Evolutionary conservation across 2,888 invertebrate genomes (phyloP), one percentile per base, ranked within the genome.

Genomic region (Augiades crinisus): DNA sequence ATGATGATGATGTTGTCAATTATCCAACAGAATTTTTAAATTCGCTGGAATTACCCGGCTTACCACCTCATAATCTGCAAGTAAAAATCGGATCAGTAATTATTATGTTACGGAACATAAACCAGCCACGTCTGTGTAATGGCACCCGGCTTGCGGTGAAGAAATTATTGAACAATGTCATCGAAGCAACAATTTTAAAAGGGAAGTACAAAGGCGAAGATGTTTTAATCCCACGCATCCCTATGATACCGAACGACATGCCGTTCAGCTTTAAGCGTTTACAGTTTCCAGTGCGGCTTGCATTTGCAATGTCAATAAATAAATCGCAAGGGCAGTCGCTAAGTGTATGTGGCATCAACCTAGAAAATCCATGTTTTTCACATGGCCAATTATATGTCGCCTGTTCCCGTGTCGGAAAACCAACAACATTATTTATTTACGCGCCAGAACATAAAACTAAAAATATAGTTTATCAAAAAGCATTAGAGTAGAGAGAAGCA

Each of bases 191-290:
- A 24, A 54, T 54, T n/a, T 43, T 51, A 27, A 46, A 24, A 17
- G 54, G 66, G 53, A 64, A 65, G 47, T 64, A 52, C 51, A 58
- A 61, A 64, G 64, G 65, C 21, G 64, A 71, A 47, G 55, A 63
- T 51, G 64, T 67, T 40, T 36, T 59, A 5, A 53, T 61, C 8
- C 63, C 58, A 5, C 55, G 59, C 0, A 60, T 63, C 7, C 60
- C 61, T 2, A 53, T 62, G 57, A 63, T 63, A 27, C 58, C 61
- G 21, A 56, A 55, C 0, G 63, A 60, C 41, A 14, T 54, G n/a
- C 55, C 54, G 41, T 54, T 58, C 12, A 36, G 49, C 3, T 62
- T 62, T 57, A 60, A 62, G 52, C 22, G 57, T 1, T 13, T 62
- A 7, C 61, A 62, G 37, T 59, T 62, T 57, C 61, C 62, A 8